Evolutionary conservation across 2,888 invertebrate genomes (phyloP).

Genomic region (Drosophila kanekoi): DNA sequence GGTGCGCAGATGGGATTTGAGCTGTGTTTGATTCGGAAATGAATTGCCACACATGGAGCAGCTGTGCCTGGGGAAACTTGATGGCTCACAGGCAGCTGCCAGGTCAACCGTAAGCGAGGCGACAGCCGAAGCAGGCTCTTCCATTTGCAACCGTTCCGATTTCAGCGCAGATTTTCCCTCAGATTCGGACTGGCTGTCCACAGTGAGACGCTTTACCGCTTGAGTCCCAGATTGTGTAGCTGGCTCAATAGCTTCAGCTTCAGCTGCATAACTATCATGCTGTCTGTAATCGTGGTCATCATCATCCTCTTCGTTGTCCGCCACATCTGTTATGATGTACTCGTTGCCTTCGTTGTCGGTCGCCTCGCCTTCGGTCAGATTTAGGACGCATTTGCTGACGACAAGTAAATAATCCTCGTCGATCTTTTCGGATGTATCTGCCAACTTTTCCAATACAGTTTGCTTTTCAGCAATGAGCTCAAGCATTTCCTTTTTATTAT

Average conservation of each 20-base stretch:
- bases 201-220: no score
- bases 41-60: slow-evolving; percentile 51
- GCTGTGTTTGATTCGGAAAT: slow-evolving; percentile 35
- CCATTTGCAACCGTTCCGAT: not conserved
- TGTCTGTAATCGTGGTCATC: slow-evolving; percentile 3
- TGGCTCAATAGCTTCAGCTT: not conserved
- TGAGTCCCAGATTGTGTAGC: not conserved
- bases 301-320: slow-evolving; percentile 3
- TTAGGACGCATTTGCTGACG: slow-evolving; percentile 15
- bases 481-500: not conserved
- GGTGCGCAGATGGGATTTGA: slow-evolving; percentile 47
- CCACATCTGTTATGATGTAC: slow-evolving; percentile 28
- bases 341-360: slow-evolving; percentile 28
- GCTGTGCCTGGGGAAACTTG: slow-evolving; percentile 31
- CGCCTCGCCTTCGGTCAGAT: slow-evolving; percentile 4
- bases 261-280: slow-evolving; percentile 5
- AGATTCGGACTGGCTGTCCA: not conserved
- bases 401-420: slow-evolving; percentile 23
- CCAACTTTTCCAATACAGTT: not conserved
- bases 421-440: not conserved
- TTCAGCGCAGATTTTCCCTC: not conserved
- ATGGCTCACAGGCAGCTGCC: slow-evolving; percentile 32
- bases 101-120: slow-evolving; percentile 31
- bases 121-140: not conserved
- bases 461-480: not conserved